Base-by-base conservation (phyloP, 2,888 invertebrate genomes). In the Brachyopa scutellaris region DNA sequence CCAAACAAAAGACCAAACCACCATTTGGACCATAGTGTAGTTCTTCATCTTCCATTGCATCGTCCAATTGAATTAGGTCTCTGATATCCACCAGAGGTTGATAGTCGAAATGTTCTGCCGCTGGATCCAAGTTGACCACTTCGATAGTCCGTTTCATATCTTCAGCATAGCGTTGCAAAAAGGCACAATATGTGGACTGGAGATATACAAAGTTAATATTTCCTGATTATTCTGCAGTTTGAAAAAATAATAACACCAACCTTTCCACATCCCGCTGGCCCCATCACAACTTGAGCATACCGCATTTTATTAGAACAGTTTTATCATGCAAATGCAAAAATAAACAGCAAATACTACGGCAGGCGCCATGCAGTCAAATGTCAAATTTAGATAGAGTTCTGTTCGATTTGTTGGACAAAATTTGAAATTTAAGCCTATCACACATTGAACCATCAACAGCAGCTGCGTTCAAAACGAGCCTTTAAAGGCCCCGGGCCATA, bases 191-290 rank as follows among this genome's bases (percentile, higher is more conserved):
- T 0, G 98, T 98, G 0, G 98, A 98, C 97, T 98, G 88, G 17
- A 91, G 91, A 74, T 82, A 66, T 67, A 67, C 15, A 49, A 66
- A 49, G 29, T 45, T 36, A 26, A 26, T 5, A n/a, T n/a, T n/a
- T n/a, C n/a, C 45, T 15, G 13, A 17, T 23, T 51, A 69, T 19
- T 42, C 45, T 66, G 36, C 36, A 31, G 36, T 67, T 3, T 11
- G 21, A 2, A 9, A 1, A 7, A 19, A 13, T 6, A 1, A 19
- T 13, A 2, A n/a, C 0, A 42, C 86, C 90, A 92, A 97, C 97
- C 93, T 99, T 99, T 74, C 99, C 99, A 90, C 97, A 95, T 1
- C 99, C 99, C 0, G 99, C 99, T 23, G 99, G 99, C 0, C 99
- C 99, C 87, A 99, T 96, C 1, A 99, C 96, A 84, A 99, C 91